Percentiles rank a stretch among this genome's conserved stretches.
phyloP scores from a whole-genome alignment of 1,140 invertebrate genomes.

The Lepidostoma basale region DNA sequence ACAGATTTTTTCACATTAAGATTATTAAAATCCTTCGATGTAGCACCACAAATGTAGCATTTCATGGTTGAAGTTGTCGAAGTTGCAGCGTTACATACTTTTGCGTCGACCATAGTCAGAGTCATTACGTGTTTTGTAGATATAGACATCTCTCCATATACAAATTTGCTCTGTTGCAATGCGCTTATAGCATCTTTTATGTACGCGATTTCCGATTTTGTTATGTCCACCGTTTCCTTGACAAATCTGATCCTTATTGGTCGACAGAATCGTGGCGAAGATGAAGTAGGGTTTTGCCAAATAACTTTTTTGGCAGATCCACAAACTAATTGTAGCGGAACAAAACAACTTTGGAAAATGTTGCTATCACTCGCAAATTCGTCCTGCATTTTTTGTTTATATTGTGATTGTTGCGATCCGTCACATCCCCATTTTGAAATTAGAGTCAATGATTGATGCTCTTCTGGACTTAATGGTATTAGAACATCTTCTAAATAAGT shows the following conservation, averaged over 20 bases:
- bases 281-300: conserved; percentile 49
- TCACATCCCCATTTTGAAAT: not conserved
- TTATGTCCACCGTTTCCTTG: conserved; percentile 45
- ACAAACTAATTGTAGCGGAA: conserved; percentile 12
- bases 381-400: not conserved
- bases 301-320: conserved; percentile 41
- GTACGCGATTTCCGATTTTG: conserved; percentile 44
- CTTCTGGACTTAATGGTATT: not conserved
- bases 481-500: not conserved
- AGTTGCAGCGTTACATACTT: no score
- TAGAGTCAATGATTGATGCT: not conserved
- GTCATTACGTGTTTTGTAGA: not conserved
- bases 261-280: conserved; percentile 48
- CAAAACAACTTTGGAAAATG: not conserved
- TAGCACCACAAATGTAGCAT: no score
- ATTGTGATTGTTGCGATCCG: not conserved
- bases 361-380: no score
- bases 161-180: not conserved
- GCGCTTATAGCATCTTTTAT: conserved; percentile 30
- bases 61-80: no score
- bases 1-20: no score
- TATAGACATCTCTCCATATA: not conserved
- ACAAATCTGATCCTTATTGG: conserved; percentile 47
- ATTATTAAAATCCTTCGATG: no score
- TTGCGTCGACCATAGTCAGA: no score